Evolutionary conservation across 1,140 invertebrate species (phyloP).

Genomic region (Brachionus rubens): DNA sequence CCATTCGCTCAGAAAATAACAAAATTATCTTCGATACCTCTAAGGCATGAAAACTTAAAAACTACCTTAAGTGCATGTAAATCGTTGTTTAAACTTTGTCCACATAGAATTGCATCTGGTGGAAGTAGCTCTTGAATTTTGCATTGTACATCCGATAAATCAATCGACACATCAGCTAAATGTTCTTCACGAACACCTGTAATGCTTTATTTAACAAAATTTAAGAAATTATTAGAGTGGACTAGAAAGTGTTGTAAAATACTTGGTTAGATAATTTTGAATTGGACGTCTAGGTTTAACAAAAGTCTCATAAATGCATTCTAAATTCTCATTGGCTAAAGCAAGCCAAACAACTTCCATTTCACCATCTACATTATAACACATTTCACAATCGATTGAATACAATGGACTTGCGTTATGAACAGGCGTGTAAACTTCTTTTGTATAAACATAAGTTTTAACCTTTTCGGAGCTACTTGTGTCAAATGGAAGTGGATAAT

Average conservation of each 20-base stretch:
- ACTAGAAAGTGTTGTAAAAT: too few species aligned
- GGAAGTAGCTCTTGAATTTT: conserved; percentile 11
- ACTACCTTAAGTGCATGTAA: conserved; percentile 40
- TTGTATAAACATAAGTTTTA: conserved; percentile 14
- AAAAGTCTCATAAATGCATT: conserved; percentile 45
- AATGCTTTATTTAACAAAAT: neutral
- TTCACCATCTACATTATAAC: conserved; percentile 37
- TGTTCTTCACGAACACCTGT: conserved; percentile 4
- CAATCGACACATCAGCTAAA: neutral
- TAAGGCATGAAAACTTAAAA: too few species aligned
- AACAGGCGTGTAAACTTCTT: conserved; percentile 3
- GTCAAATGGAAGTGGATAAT: conserved; percentile 42
- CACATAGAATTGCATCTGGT: conserved; percentile 34
- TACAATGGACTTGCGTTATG: conserved; percentile 28
- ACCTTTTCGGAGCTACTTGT: neutral
- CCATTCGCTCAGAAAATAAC: too few species aligned
- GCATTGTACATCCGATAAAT: conserved; percentile 5
- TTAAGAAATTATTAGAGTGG: too few species aligned
- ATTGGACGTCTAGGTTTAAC: conserved; percentile 8
- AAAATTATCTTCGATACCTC: too few species aligned
- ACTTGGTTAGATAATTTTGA: conserved; percentile 44
- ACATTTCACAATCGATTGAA: conserved; percentile 47
- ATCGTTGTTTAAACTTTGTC: conserved; percentile 44
- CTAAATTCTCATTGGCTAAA: conserved; percentile 21
- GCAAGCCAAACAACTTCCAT: conserved; percentile 44